These are phyloP conservation scores for Hypercompe scribonia DNA, from an alignment of 2,888 invertebrate genomes.

Conservation along the genomic window DNA sequence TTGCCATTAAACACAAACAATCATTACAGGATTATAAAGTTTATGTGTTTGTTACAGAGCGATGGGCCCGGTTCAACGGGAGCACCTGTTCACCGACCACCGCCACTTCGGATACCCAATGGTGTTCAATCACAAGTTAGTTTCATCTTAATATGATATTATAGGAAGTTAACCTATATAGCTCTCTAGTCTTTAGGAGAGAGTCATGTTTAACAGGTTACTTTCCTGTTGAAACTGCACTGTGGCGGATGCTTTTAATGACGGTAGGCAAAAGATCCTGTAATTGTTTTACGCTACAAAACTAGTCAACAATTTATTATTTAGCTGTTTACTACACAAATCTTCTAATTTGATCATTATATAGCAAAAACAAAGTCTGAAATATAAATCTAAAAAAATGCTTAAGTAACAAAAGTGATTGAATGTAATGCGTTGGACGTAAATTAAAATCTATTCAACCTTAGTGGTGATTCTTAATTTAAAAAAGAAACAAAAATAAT, in stretches of 20 bases:
- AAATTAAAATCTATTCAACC: neutral
- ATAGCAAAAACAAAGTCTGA: neutral
- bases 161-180: neutral
- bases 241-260: neutral
- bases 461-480: neutral
- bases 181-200: neutral
- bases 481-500: neutral
- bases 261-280: neutral
- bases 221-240: neutral
- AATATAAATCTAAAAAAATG: no score
- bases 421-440: neutral
- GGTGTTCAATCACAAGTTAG: conserved; percentile 78
- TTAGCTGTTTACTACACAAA: neutral
- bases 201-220: neutral
- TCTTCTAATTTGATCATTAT: neutral
- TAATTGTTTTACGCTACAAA: neutral
- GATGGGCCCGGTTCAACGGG: conserved; percentile 72
- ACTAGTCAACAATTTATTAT: no score
- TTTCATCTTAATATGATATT: conserved; percentile 18
- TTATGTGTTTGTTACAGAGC: conserved; percentile 62
- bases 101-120: conserved; percentile 79
- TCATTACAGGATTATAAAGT: conserved; percentile 1
- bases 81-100: conserved; percentile 74
- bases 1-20: no score
- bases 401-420: neutral